Conservation (phyloP, 1,140 invertebrate genomes). For the Pinna nobilis region DNA sequence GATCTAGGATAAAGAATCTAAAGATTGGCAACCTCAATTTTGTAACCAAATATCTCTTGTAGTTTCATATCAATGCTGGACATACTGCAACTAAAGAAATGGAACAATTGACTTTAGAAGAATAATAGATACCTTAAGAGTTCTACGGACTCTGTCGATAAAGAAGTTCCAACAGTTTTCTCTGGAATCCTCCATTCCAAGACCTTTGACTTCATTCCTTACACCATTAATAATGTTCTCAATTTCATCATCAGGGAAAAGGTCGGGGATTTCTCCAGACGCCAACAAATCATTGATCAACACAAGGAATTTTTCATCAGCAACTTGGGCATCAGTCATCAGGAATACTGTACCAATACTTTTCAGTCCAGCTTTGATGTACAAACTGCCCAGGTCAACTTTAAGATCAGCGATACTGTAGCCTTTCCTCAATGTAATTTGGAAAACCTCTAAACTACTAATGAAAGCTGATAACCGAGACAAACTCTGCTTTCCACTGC, state of each 20-base stretch:
- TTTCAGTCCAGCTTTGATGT: conserved; percentile 93
- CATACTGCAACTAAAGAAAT: background rate
- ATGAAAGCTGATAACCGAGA: conserved; percentile 95
- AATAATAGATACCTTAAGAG: conserved; percentile 84
- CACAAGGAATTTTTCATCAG: conserved; percentile 95
- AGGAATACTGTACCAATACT: conserved; percentile 96
- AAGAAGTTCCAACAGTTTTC: conserved; percentile 99
- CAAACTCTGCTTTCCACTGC: conserved; percentile 96
- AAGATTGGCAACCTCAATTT: no score
- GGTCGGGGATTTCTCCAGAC: conserved; percentile 95
- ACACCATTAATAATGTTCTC: conserved; percentile 95
- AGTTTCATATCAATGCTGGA: no score
- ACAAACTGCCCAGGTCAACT: conserved; percentile 90
- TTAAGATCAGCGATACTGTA: conserved; percentile 93
- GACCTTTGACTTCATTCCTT: conserved; percentile 90
- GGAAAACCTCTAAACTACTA: conserved; percentile 93
- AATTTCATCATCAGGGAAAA: conserved; percentile 96
- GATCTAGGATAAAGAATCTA: no score
- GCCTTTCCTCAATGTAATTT: conserved; percentile 94
- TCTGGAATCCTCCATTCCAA: conserved; percentile 88
- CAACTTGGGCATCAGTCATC: conserved; percentile 96
- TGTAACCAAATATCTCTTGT: no score
- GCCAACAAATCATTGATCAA: conserved; percentile 96
- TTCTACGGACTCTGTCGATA: conserved; percentile 92
- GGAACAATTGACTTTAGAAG: background rate